These are phyloP conservation scores for Falco peregrinus DNA, from an alignment of 2,797 vertebrate genomes.

Conservation along the genomic window DNA sequence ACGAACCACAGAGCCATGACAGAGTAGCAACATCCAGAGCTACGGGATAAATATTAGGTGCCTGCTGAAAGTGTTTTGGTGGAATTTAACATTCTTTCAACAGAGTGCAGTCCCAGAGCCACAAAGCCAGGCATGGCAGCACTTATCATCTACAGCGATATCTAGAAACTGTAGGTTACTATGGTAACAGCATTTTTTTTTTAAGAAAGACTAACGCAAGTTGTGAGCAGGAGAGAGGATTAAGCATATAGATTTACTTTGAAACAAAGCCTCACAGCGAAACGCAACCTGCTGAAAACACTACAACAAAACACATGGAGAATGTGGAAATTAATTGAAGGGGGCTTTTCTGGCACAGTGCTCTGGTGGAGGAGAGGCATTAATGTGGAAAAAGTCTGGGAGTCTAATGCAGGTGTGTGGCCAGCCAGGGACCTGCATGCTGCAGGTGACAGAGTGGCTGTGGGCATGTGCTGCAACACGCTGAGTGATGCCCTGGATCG, in stretches of 20 bases:
- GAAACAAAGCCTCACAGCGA: constrained; percentile 18
- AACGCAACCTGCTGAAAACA: neutral
- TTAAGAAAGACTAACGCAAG: neutral
- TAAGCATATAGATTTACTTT: constrained; percentile 2
- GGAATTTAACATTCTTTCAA: neutral
- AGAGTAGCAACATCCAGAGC: neutral
- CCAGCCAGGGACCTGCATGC: neutral
- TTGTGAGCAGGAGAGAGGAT: constrained; percentile 26
- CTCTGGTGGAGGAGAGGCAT: neutral
- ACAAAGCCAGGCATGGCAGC: neutral
- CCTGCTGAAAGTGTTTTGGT: neutral
- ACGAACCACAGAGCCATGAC: neutral
- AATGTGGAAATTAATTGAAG: neutral
- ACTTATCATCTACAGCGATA: neutral
- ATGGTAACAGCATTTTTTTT: constrained; percentile 47
- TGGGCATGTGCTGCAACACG: accelerated
- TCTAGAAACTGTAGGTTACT: constrained; percentile 24
- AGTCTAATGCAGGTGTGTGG: neutral
- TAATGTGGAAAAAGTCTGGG: neutral
- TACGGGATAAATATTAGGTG: neutral
- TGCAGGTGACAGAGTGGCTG: neutral
- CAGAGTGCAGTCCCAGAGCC: neutral
- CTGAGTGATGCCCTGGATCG: accelerated
- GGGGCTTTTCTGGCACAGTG: neutral
- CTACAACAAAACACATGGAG: neutral